Conservation (phyloP, 2,113 vertebrate species). For the Zosterops lateralis region DNA sequence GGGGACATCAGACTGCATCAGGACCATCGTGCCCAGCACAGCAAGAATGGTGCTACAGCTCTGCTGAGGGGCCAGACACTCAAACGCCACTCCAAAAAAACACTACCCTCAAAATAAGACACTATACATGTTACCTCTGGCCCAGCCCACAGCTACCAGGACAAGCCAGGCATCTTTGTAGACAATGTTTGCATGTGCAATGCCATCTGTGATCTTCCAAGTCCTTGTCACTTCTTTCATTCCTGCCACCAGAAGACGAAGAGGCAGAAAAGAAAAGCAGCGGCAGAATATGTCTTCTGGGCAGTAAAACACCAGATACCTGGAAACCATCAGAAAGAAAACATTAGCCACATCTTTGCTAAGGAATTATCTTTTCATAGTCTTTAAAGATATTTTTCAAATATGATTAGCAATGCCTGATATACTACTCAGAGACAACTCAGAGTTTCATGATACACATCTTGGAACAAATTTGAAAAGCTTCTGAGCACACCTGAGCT, state of each 20-base stretch:
- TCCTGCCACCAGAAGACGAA: constrained; percentile 83
- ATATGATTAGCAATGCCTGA: not conserved
- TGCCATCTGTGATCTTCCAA: constrained; percentile 90
- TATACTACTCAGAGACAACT: not conserved
- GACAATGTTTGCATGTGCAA: constrained; percentile 82
- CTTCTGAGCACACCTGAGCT: not conserved
- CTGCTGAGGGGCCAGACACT: not conserved
- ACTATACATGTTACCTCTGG: constrained; percentile 83
- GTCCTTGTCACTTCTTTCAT: constrained; percentile 97
- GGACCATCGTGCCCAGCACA: not conserved
- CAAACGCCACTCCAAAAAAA: constrained; percentile 1
- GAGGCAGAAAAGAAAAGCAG: constrained; percentile 78
- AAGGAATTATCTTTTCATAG: not conserved
- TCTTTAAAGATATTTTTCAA: not conserved
- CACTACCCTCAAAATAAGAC: not conserved
- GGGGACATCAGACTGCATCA: not conserved
- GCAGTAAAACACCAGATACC: constrained; percentile 94
- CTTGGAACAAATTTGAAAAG: not conserved
- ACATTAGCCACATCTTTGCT: not conserved
- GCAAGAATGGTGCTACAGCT: not conserved
- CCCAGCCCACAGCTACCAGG: constrained; percentile 93
- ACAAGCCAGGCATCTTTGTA: constrained; percentile 89
- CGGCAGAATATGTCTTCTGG: constrained; percentile 84
- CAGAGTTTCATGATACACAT: not conserved
- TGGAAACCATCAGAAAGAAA: constrained; percentile 61